Base-by-base conservation (phyloP, 2,113 vertebrate species). In the Perca fluviatilis region DNA sequence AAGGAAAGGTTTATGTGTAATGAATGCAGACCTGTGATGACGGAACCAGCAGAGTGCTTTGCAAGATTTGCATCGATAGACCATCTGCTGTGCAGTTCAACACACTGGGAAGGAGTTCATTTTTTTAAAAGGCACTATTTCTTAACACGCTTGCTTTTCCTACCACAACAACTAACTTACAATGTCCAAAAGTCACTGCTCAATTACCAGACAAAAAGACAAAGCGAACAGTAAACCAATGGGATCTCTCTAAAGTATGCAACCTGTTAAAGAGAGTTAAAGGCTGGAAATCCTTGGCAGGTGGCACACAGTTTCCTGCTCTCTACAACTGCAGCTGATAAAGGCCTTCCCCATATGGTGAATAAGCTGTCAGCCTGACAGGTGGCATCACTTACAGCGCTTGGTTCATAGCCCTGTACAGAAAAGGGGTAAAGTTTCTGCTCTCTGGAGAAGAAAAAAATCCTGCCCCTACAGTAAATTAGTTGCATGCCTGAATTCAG, bases 401-500 rank as follows among this genome's bases (percentile, higher is more conserved):
- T 74, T 3, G 49, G 30, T 83, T 49, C 74, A 72, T 21, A 74
- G 79, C 77, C 25, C 76, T 87, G 80, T 43, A 61, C 84, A 80
- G 74, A 79, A 86, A 78, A 46, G 16, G 51, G 66, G 15, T 83
- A 83, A 77, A 62, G 82, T 83, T 88, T 82, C 86, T 88, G 81
- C 72, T 85, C 87, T 43, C 18, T 69, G 51, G 13, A 81, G 84
- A 64, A 79, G 43, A 15, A 60, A 73, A 66, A 71, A 82, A 64
- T 27, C 62, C 78, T 80, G 71, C 77, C 74, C 77, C 76, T 88
- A 67, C 84, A 88, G 88, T 89, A 91, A 94, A 92, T 88, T 76
- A 91, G 81, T 80, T 57, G 77, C 86, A 87, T 89, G 86, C 89
- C 89, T 91, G 78, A 92, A 88, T 92, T 80, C 79, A 80, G 82